Evolutionary conservation across 2,888 invertebrate species (phyloP).

Genomic region (Atethmia centrago): DNA sequence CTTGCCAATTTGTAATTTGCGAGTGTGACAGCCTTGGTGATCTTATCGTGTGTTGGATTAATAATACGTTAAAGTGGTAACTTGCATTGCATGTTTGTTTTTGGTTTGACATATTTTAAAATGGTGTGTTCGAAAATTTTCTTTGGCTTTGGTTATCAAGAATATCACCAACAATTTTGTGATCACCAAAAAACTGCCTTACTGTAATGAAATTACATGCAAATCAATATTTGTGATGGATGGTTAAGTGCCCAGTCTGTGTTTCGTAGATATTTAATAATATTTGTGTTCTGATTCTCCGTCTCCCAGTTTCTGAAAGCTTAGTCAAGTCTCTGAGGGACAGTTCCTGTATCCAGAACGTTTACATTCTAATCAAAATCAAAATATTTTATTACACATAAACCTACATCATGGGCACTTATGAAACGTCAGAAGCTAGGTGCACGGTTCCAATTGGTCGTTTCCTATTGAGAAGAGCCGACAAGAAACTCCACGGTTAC

Average conservation of each 20-base stretch:
- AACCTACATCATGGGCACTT: too few relatives aligned
- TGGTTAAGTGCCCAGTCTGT: too few relatives aligned
- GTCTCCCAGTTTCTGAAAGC: background rate
- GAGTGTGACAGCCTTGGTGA: slow-evolving; percentile 66
- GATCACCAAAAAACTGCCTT: background rate
- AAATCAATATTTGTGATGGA: background rate
- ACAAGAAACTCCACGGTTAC: too few relatives aligned
- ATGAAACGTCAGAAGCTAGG: too few relatives aligned
- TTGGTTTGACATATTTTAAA: slow-evolving; percentile 16
- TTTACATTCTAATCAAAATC: too few relatives aligned
- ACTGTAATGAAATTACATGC: background rate
- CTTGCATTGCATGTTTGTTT: slow-evolving; percentile 19
- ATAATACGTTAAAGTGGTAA: slow-evolving; percentile 55
- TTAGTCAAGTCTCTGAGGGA: background rate
- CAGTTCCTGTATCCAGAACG: too few relatives aligned
- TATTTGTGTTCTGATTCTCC: background rate
- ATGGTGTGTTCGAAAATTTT: background rate
- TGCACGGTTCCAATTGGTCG: too few relatives aligned
- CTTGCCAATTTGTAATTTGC: slow-evolving; percentile 72
- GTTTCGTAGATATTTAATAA: too few relatives aligned
- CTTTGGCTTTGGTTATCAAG: background rate
- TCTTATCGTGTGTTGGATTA: slow-evolving; percentile 69
- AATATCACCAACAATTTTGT: background rate
- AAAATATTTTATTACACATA: too few relatives aligned
- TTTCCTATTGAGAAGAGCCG: too few relatives aligned